phyloP scores from a whole-genome alignment of 2,797 vertebrate genomes.

The Urosaurus nigricauda region DNA sequence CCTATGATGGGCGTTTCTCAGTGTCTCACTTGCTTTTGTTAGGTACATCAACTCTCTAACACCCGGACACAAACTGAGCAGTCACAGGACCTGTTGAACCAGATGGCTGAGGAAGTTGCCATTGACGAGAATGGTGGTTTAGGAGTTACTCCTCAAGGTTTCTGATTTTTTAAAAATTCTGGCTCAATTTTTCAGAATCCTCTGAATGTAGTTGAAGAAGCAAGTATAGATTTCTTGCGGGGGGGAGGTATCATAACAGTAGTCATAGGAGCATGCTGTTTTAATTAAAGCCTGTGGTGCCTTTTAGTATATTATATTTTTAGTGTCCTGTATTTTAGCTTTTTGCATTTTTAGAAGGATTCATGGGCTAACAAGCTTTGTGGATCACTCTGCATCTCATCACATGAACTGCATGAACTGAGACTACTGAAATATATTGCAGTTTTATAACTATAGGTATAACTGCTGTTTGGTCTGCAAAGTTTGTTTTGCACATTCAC shows the following conservation, averaged over 20 bases:
- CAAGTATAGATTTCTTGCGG: not conserved
- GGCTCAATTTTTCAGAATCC: constrained; percentile 15
- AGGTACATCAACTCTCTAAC: constrained; percentile 87
- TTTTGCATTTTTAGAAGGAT: not conserved
- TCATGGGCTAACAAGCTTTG: not conserved
- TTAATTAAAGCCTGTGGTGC: not conserved
- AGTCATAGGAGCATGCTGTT: not conserved
- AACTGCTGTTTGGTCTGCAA: not conserved
- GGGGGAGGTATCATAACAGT: not conserved
- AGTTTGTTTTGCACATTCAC: too few relatives aligned
- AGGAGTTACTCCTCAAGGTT: constrained; percentile 76
- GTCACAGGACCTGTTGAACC: constrained; percentile 88
- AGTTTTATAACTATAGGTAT: not conserved
- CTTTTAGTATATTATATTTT: not conserved
- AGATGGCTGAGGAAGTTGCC: constrained; percentile 89
- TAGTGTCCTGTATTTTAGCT: not conserved
- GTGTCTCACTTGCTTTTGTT: constrained; percentile 37
- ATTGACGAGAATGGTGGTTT: constrained; percentile 84
- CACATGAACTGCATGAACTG: not conserved
- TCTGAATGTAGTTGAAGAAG: constrained; percentile 20
- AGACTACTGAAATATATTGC: not conserved
- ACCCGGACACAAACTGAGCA: constrained; percentile 87
- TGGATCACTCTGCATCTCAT: not conserved
- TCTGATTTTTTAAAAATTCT: constrained; percentile 20
- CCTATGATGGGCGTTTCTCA: not conserved